phyloP scores from a whole-genome alignment of 2,888 invertebrate species.

The Pachymerium ferrugineum region DNA sequence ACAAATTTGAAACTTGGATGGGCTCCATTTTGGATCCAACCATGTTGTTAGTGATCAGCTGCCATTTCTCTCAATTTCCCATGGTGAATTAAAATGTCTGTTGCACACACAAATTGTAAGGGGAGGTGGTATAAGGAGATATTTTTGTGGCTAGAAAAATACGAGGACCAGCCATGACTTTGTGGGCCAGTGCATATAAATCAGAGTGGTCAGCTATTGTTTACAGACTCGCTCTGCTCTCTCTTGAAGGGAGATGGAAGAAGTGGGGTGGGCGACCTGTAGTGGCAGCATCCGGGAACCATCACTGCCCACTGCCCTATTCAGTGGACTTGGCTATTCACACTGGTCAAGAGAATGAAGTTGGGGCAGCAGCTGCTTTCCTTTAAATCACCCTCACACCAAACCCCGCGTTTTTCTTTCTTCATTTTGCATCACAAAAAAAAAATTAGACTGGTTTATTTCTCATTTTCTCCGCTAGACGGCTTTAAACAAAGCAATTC shows the following conservation, averaged over 20 bases:
- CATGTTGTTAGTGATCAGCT: not conserved
- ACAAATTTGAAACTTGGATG: too few species aligned
- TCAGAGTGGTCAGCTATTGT: constrained; percentile 30
- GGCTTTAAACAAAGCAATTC: constrained; percentile 24
- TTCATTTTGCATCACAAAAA: not conserved
- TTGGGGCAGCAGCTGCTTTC: constrained; percentile 9
- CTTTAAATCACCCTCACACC: not conserved
- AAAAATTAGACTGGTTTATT: not conserved
- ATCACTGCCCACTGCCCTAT: constrained; percentile 20
- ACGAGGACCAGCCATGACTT: constrained; percentile 23
- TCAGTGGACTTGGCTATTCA: constrained; percentile 28
- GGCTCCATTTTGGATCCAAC: too few species aligned
- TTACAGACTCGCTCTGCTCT: not conserved
- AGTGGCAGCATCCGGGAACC: constrained; percentile 28
- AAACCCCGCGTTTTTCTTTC: not conserved
- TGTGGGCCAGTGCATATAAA: constrained; percentile 23
- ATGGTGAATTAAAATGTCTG: constrained; percentile 27
- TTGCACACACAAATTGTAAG: constrained; percentile 16
- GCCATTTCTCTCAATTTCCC: constrained; percentile 22
- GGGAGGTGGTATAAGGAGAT: constrained; percentile 23
- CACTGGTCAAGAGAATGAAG: constrained; percentile 25
- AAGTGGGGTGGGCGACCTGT: not conserved
- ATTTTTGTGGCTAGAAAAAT: constrained; percentile 10
- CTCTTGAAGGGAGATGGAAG: constrained; percentile 16
- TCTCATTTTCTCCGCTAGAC: not conserved